A percentile compares a stretch with the other conserved stretches of the same genome.
Conservation (phyloP, 1,140 invertebrate genomes). For the Steinernema khuongi region DNA sequence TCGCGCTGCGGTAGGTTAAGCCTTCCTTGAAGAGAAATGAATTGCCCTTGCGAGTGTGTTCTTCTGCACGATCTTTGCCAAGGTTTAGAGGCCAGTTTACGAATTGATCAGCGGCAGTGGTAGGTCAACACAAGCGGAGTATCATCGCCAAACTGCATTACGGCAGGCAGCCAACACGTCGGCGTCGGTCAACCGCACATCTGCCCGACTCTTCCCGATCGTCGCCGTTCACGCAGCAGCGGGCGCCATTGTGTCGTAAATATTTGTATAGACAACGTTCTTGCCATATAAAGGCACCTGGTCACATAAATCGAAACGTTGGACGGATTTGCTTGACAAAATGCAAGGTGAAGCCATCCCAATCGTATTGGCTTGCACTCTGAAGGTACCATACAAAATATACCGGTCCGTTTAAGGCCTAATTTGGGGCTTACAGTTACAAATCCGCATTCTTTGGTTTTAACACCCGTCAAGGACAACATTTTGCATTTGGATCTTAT, state of each 20-base stretch:
- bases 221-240: neutral
- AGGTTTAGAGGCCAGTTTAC: conserved; percentile 14
- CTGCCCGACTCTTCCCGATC: neutral
- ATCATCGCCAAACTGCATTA: conserved; percentile 10
- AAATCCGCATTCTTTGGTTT: too few relatives aligned
- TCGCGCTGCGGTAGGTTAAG: neutral
- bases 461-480: too few relatives aligned
- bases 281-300: neutral
- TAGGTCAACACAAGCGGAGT: neutral
- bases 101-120: neutral
- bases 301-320: neutral
- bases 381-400: too few relatives aligned
- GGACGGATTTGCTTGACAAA: neutral
- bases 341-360: too few relatives aligned
- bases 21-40: neutral
- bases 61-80: neutral
- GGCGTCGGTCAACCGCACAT: neutral
- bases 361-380: too few relatives aligned
- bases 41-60: neutral
- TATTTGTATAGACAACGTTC: neutral
- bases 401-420: too few relatives aligned
- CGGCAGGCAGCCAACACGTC: neutral
- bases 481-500: too few relatives aligned
- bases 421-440: too few relatives aligned
- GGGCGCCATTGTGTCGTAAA: neutral